Conservation (phyloP, 2,113 vertebrate species). For the Indri indri region DNA sequence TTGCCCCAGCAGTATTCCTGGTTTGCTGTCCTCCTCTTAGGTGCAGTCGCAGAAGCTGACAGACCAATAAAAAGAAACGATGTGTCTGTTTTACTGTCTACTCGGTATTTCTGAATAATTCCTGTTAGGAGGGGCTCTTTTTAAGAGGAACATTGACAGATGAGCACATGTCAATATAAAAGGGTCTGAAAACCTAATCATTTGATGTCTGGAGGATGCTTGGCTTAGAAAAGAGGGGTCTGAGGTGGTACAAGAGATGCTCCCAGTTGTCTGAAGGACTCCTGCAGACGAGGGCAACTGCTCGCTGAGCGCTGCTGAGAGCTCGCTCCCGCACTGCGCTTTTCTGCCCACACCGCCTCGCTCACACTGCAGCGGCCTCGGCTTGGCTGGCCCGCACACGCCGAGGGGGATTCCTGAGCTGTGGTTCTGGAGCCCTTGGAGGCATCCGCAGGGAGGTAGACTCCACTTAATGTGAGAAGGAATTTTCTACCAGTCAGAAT, state of each 20-base stretch:
- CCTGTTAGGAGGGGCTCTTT: not conserved
- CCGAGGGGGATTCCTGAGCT: not conserved
- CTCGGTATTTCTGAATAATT: not conserved
- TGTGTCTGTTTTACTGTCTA: not conserved
- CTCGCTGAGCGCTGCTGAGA: not conserved
- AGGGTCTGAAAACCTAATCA: not conserved
- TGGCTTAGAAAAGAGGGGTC: not conserved
- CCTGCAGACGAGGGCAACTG: not conserved
- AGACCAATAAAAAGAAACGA: not conserved
- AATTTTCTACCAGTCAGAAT: not conserved
- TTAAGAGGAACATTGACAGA: not conserved
- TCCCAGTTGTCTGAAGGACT: not conserved
- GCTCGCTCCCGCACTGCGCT: not conserved
- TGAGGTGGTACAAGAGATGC: not conserved
- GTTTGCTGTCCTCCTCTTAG: not conserved
- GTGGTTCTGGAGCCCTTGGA: not conserved
- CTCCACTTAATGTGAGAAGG: not conserved
- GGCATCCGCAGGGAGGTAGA: not conserved
- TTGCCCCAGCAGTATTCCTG: not conserved
- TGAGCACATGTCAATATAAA: not conserved
- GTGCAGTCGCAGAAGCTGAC: not conserved
- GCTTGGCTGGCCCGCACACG: not conserved
- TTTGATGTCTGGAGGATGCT: not conserved
- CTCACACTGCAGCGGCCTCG: fast-evolving
- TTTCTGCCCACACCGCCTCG: not conserved